Evolutionary conservation across 1,140 invertebrate species (phyloP).

Genomic region (Trachymyrmex septentrionalis): DNA sequence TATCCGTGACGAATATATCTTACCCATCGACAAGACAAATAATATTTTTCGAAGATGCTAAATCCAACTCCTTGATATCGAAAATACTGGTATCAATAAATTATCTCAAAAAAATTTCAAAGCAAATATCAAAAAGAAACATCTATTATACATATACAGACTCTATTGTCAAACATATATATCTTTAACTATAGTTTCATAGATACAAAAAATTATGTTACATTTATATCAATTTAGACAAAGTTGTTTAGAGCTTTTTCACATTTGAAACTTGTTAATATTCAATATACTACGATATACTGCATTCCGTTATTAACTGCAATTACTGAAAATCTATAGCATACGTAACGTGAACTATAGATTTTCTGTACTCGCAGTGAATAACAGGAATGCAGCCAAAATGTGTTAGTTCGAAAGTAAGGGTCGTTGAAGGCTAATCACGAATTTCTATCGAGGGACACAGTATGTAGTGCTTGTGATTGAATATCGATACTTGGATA

Average conservation of each 20-base stretch:
- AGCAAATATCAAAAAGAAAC: not conserved
- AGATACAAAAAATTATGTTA: not conserved
- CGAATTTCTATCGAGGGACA: conserved; percentile 49
- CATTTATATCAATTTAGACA: not conserved
- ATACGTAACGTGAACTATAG: too few relatives aligned
- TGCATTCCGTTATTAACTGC: too few relatives aligned
- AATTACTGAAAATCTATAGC: too few relatives aligned
- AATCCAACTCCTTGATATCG: not conserved
- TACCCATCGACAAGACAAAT: conserved; percentile 27
- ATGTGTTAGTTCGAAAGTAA: conserved; percentile 19
- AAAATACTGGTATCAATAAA: not conserved
- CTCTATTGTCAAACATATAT: not conserved
- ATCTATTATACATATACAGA: not conserved
- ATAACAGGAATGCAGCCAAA: too few relatives aligned
- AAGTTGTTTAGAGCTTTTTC: not conserved
- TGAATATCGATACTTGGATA: conserved; percentile 74
- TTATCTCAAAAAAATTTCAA: conserved; percentile 13
- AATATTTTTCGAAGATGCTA: not conserved
- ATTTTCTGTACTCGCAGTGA: too few relatives aligned
- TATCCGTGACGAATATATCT: not conserved
- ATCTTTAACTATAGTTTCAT: not conserved
- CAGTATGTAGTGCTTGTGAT: conserved; percentile 38
- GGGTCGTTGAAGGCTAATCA: conserved; percentile 46
- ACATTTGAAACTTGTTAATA: conserved; percentile 64
- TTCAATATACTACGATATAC: not conserved